Evolutionary conservation across 2,888 invertebrate genomes (phyloP).

Genomic region (Morinoia aosen): DNA sequence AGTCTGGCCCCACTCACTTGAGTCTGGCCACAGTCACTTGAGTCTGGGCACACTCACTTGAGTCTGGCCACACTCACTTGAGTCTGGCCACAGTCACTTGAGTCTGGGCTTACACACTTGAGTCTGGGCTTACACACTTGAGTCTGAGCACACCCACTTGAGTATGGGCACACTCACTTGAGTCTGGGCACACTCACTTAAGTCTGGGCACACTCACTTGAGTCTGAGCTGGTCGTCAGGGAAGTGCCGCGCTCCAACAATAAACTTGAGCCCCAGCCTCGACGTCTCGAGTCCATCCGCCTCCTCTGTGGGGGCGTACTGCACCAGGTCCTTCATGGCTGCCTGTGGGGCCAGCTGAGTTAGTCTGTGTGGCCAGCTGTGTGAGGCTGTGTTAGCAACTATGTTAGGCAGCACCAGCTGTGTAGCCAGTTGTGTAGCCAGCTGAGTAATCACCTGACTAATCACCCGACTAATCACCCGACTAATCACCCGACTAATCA

Average conservation of each 20-base stretch:
- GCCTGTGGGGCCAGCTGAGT: conserved; percentile 55
- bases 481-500: too few species aligned
- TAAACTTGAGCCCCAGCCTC: conserved; percentile 75
- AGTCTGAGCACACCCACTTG: not conserved
- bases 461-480: too few species aligned
- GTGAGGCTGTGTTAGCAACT: too few species aligned
- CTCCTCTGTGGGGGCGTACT: conserved; percentile 64
- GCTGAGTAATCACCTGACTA: too few species aligned
- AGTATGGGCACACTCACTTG: conserved; percentile 56
- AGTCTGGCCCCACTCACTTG: too few species aligned
- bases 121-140: not conserved
- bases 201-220: conserved; percentile 54
- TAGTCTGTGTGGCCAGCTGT: conserved; percentile 10
- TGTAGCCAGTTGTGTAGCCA: too few species aligned
- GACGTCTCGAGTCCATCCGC: conserved; percentile 69
- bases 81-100: not conserved
- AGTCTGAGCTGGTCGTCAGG: conserved; percentile 76
- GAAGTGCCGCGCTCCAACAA: conserved; percentile 75
- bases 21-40: too few species aligned
- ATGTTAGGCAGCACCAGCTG: too few species aligned
- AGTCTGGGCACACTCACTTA: conserved; percentile 73
- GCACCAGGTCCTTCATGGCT: conserved; percentile 56
- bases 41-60: not conserved
- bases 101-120: not conserved
- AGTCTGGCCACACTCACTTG: not conserved